phyloP scores from a whole-genome alignment of 2,888 invertebrate species.

The Megaustenia siamemsis region DNA sequence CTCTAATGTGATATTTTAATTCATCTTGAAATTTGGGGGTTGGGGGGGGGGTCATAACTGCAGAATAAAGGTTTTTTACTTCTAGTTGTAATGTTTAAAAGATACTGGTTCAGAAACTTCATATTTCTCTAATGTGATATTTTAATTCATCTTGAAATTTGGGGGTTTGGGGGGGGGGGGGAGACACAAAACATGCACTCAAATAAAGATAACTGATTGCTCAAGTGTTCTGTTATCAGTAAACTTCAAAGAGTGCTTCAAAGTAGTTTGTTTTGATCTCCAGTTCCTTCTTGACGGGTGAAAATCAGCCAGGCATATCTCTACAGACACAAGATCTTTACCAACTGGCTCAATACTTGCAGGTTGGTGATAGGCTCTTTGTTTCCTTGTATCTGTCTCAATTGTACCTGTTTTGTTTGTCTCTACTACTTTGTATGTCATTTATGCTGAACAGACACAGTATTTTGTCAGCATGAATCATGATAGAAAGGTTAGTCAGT shows the following conservation, averaged over 20 bases:
- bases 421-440: background rate
- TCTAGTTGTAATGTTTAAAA: no score
- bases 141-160: no score
- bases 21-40: no score
- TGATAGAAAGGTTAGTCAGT: background rate
- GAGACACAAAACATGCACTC: background rate
- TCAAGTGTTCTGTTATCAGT: background rate
- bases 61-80: no score
- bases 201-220: background rate
- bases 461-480: background rate
- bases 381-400: background rate
- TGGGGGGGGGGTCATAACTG: no score
- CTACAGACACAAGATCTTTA: slow-evolving; percentile 93
- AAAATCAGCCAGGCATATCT: slow-evolving; percentile 71
- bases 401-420: background rate
- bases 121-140: no score
- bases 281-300: slow-evolving; percentile 64
- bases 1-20: no score
- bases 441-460: background rate
- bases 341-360: slow-evolving; percentile 93
- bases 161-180: no score
- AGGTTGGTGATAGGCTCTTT: slow-evolving; percentile 77
- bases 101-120: no score
- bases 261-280: slow-evolving; percentile 33
- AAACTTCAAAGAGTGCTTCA: no score